Evolutionary conservation across 1,140 invertebrate species (phyloP).

Genomic region (Heterodera schachtii): DNA sequence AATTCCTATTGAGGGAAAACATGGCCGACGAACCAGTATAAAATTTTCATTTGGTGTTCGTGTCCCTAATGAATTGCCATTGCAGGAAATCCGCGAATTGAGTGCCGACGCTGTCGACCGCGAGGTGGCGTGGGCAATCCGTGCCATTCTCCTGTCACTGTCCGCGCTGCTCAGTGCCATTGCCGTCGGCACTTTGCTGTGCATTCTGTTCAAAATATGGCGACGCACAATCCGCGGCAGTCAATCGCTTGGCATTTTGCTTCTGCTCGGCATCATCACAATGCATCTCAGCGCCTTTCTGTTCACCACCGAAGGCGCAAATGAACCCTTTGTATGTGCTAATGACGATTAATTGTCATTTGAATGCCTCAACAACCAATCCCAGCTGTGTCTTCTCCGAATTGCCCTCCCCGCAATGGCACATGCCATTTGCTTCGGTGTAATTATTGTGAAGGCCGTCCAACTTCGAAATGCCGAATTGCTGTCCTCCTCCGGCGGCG

Average conservation of each 20-base stretch:
- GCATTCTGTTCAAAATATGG: slow-evolving; percentile 68
- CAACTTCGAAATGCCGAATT: slow-evolving; percentile 61
- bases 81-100: slow-evolving; percentile 42
- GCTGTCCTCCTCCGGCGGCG: slow-evolving; percentile 40
- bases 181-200: slow-evolving; percentile 67
- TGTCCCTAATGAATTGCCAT: neutral
- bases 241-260: slow-evolving; percentile 67
- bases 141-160: slow-evolving; percentile 50
- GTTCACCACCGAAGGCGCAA: slow-evolving; percentile 67
- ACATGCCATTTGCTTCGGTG: slow-evolving; percentile 62
- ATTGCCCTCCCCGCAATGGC: slow-evolving; percentile 51
- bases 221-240: slow-evolving; percentile 68
- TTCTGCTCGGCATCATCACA: slow-evolving; percentile 67
- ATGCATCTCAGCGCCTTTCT: slow-evolving; percentile 67
- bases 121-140: slow-evolving; percentile 37
- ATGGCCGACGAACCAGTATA: slow-evolving; percentile 2
- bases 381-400: slow-evolving; percentile 52
- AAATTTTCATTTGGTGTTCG: neutral
- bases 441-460: slow-evolving; percentile 61
- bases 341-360: neutral
- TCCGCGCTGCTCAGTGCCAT: slow-evolving; percentile 60
- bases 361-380: neutral
- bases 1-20: slow-evolving; percentile 7
- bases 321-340: slow-evolving; percentile 31
- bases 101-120: slow-evolving; percentile 39